Base-by-base conservation (phyloP, 2,888 invertebrate species). In the Diaprepes abbreviatus region DNA sequence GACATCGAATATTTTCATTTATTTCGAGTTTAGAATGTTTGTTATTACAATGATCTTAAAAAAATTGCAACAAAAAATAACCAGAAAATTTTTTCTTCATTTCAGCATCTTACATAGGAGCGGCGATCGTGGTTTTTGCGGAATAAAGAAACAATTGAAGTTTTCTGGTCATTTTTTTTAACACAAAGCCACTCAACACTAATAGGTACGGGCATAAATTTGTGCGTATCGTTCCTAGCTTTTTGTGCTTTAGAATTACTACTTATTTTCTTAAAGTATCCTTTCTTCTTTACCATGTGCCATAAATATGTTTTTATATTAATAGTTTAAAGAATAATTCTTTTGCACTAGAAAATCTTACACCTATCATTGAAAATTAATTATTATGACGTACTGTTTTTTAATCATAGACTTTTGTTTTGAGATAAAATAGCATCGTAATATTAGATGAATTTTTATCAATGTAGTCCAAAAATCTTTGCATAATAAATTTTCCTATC, bases 211-310 rank as follows among this genome's bases (percentile, higher is more conserved):
- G 62, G 69, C 66, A 73, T 63, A 43, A 24, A 66, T 12, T 75
- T 76, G 75, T 76, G 76, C 76, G 76, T 75, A 73, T 75, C 68
- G 75, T 71, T 74, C 62, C 52, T 71, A 59, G 63, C 65, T 68
- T 31, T 75, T 76, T 76, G 75, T 76, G 76, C 76, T 75, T 76
- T 75, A 76, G 75, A 75, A 76, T 76, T 73, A 74, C 66, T 72
- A 73, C 71, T 52, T 60, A 52, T 14, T 45, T 21, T 16, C 14
- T 16, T 19, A 19, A 19, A 40, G 24, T 50, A 5, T 6, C 55
- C 33, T 54, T 40, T 3, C 16, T 16, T 48, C 19, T 3, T 16
- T 50, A 17, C 35, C 35, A 63, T 52, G 28, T 52, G 43, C 63
- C 50, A 50, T 63, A 52, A 54, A 40, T 28, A 35, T 21, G 21